These are phyloP conservation scores for Malacoctenus gilli DNA, from an alignment of 2,797 vertebrate species.

Conservation along the genomic window DNA sequence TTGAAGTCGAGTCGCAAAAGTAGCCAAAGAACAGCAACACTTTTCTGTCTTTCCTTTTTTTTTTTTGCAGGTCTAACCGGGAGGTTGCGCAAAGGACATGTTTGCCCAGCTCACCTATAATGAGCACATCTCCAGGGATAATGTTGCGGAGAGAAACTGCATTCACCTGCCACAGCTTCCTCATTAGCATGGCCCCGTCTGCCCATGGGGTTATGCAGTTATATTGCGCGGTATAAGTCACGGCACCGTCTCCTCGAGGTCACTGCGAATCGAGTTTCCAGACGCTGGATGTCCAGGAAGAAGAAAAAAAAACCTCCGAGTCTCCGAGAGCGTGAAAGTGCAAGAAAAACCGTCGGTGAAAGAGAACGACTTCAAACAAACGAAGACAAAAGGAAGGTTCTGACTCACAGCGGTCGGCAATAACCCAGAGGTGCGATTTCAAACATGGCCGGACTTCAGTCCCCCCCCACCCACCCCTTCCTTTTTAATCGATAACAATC, in stretches of 20 bases:
- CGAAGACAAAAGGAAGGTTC: background rate
- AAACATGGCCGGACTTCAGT: too few species aligned
- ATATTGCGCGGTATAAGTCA: constrained; percentile 13
- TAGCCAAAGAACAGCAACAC: background rate
- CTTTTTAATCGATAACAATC: too few species aligned
- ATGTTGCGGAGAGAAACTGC: constrained; percentile 21
- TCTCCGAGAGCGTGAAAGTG: too few species aligned
- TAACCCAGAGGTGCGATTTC: too few species aligned
- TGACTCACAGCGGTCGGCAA: too few species aligned
- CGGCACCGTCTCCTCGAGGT: constrained; percentile 8
- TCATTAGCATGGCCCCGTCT: constrained; percentile 41
- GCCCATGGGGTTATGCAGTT: constrained; percentile 27
- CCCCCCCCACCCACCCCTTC: too few species aligned
- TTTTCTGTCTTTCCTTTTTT: too few species aligned
- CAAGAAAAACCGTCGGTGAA: background rate
- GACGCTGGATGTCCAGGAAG: background rate
- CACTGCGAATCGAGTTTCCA: background rate
- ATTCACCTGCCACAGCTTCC: constrained; percentile 31
- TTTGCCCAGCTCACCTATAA: constrained; percentile 22
- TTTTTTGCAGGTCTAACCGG: background rate
- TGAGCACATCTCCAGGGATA: constrained; percentile 25
- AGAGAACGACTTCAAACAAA: background rate
- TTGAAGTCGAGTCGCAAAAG: background rate
- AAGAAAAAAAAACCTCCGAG: constrained; percentile 1
- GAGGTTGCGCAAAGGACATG: constrained; percentile 1